Conservation (phyloP, 2,888 invertebrate species). For the Ptilodon capucinus region DNA sequence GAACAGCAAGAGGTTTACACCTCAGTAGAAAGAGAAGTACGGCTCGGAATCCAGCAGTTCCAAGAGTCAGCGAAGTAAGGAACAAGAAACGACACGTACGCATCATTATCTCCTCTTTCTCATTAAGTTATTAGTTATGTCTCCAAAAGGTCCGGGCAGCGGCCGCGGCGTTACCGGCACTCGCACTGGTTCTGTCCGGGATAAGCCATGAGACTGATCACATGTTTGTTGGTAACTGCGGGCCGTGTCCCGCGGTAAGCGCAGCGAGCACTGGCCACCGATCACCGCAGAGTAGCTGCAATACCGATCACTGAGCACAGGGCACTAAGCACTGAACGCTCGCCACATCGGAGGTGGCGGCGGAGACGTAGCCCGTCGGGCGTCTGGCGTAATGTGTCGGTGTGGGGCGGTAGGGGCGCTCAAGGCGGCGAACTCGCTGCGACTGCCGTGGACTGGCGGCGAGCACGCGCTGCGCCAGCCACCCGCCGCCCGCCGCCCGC, state of each 20-base stretch:
- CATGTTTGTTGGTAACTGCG: neutral
- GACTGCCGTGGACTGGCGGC: constrained; percentile 20
- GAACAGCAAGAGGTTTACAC: no score
- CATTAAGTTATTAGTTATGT: neutral
- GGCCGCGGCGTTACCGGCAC: neutral
- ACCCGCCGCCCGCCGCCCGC: neutral
- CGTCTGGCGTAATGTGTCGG: no score
- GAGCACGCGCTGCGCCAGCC: constrained; percentile 3
- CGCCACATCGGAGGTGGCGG: neutral
- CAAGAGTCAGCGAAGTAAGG: no score
- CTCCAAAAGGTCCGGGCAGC: neutral
- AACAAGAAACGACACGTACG: no score
- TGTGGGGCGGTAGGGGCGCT: neutral
- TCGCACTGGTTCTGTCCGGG: neutral
- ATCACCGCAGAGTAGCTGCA: no score
- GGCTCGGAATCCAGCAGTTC: no score
- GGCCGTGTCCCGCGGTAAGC: constrained; percentile 2
- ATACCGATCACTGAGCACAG: no score
- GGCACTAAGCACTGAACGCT: neutral
- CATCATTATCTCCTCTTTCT: neutral
- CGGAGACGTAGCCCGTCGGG: no score
- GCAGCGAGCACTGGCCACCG: no score
- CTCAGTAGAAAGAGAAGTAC: no score
- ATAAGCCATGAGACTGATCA: neutral
- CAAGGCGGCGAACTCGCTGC: constrained; percentile 17